Percentiles rank a stretch among this genome's conserved stretches.
phyloP scores from a whole-genome alignment of 2,797 vertebrate species.

The Lutjanus campechanus region DNA sequence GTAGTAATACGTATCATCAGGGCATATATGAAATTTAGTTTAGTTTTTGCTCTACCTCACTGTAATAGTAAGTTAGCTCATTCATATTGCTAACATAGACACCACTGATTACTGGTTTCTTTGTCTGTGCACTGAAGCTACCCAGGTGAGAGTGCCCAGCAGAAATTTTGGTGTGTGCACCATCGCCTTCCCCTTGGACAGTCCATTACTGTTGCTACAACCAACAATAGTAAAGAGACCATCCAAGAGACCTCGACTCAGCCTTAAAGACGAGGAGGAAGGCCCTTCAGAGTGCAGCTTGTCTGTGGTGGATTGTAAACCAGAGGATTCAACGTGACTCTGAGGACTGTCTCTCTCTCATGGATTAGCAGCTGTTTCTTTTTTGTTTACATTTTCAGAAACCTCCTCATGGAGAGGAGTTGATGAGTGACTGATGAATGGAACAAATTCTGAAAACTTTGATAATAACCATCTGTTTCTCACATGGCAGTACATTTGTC shows the following conservation, averaged over 20 bases:
- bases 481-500: too few relatives aligned
- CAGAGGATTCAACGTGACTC: slow-evolving; percentile 18
- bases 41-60: not conserved
- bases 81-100: not conserved
- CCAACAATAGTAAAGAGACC: slow-evolving; percentile 39
- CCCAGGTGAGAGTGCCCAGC: slow-evolving; percentile 29
- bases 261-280: slow-evolving; percentile 16
- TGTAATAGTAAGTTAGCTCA: not conserved
- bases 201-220: slow-evolving; percentile 36
- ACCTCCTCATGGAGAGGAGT: too few relatives aligned
- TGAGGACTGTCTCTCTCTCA: not conserved
- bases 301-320: not conserved
- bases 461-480: too few relatives aligned
- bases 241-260: slow-evolving; percentile 36
- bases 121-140: slow-evolving; percentile 16
- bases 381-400: too few relatives aligned
- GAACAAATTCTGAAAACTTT: too few relatives aligned
- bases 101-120: not conserved
- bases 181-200: slow-evolving; percentile 40
- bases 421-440: too few relatives aligned
- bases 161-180: slow-evolving; percentile 39
- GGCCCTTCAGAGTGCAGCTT: slow-evolving; percentile 2
- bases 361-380: not conserved
- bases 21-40: too few relatives aligned
- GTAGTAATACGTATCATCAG: not conserved